Base-by-base conservation (phyloP, 2,797 vertebrate species). In the Sparus aurata region DNA sequence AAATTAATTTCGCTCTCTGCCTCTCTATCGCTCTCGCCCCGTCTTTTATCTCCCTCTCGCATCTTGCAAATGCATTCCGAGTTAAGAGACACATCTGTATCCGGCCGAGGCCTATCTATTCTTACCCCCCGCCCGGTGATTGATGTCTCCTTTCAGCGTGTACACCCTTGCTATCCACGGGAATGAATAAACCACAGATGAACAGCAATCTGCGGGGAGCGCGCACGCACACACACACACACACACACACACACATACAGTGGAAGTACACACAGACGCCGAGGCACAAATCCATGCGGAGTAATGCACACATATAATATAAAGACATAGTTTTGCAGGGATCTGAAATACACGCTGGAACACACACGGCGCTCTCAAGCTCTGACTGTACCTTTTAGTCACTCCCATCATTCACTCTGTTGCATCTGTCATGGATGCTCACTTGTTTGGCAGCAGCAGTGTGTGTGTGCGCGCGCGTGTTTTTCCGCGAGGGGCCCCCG, bases 101-200 rank as follows among this genome's bases (percentile, higher is more conserved):
- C 86, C 69, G 43, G 70, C 69, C 67, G 7, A 67, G 84, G 84
- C 85, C 72, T 8, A 74, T 86, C 85, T 92, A 87, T 89, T 91
- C 87, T 80, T 85, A 88, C 77, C 76, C 78, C 69, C 79, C 18
- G 16, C 69, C 83, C 69, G 49, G 69, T 91, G 92, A 94, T 92
- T 92, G 93, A 93, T 93, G 89, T 58, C 62, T 91, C 82, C 89
- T 92, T 93, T 93, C 91, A 90, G 86, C 80, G 41, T 79, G 81
- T 85, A 89, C 89, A 84, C 80, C 85, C 77, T 69, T 72, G 83
- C 90, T 83, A 85, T 91, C 92, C 88, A 80, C 85, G 22, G 91
- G 91, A 88, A 89, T 86, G 91, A 90, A 92, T 91, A 92, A 92
- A 91, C 88, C 90, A 83, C 88, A 92, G 89, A 89, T 89, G 88